These are phyloP conservation scores for Pyrgus malvae DNA, from an alignment of 2,888 invertebrate species.

Conservation along the genomic window DNA sequence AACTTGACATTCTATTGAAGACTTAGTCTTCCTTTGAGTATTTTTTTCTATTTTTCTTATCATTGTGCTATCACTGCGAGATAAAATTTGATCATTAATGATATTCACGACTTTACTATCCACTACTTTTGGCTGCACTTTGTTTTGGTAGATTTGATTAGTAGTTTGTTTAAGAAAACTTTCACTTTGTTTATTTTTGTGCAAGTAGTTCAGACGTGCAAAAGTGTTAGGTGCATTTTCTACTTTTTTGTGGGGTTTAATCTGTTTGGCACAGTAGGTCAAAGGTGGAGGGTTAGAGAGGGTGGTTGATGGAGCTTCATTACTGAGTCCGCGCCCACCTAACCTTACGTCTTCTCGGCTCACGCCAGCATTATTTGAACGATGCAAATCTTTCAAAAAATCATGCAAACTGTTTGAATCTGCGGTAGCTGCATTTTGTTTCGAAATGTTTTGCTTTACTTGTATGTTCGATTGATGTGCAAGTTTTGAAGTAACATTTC, in stretches of 20 bases:
- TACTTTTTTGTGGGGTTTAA: conserved; percentile 50
- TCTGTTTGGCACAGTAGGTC: conserved; percentile 38
- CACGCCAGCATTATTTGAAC: conserved; percentile 53
- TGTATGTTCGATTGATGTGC: conserved; percentile 1
- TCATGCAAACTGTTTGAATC: conserved; percentile 27
- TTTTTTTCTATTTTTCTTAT: conserved; percentile 26
- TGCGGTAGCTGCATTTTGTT: not conserved
- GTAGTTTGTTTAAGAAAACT: conserved; percentile 43
- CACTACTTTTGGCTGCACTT: not conserved
- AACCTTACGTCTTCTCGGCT: conserved; percentile 28
- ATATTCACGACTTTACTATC: conserved; percentile 9
- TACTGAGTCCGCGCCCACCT: conserved; percentile 7
- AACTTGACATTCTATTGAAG: not conserved
- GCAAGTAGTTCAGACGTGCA: conserved; percentile 67
- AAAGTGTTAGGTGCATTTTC: conserved; percentile 67
- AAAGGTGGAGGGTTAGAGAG: no score
- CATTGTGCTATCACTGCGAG: conserved; percentile 6
- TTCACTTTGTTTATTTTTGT: conserved; percentile 63
- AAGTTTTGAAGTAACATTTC: not conserved
- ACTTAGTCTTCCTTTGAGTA: conserved; percentile 13
- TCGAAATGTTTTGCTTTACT: not conserved
- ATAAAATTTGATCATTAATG: conserved; percentile 18
- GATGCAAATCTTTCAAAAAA: conserved; percentile 58
- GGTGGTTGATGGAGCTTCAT: no score
- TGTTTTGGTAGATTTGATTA: conserved; percentile 24